Evolutionary conservation across 2,888 invertebrate species (phyloP).

Genomic region (Microctonus aethiopoides): DNA sequence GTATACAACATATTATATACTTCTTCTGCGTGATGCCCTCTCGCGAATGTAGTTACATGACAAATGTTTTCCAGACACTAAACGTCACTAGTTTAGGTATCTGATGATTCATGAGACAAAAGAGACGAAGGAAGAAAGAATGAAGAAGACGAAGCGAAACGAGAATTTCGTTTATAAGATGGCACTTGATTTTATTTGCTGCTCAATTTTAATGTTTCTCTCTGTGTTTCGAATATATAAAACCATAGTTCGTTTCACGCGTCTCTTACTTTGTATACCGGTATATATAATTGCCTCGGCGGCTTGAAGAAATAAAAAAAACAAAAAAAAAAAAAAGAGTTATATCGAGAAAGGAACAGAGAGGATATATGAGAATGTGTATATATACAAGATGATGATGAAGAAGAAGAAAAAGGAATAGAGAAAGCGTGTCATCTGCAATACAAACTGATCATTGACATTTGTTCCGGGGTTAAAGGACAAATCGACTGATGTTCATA

Average conservation of each 20-base stretch:
- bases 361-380: neutral
- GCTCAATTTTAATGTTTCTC: constrained; percentile 61
- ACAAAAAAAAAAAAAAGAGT: neutral
- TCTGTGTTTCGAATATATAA: constrained; percentile 1
- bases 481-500: neutral
- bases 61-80: constrained; percentile 64
- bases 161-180: constrained; percentile 18
- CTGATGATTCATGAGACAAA: constrained; percentile 59
- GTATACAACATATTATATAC: constrained; percentile 7
- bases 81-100: constrained; percentile 63
- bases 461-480: constrained; percentile 31
- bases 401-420: neutral
- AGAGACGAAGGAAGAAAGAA: constrained; percentile 28
- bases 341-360: neutral
- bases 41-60: constrained; percentile 50
- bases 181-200: constrained; percentile 59
- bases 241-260: neutral
- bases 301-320: no score
- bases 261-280: neutral
- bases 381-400: neutral
- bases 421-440: constrained; percentile 15
- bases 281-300: neutral
- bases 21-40: neutral
- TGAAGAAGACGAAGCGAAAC: constrained; percentile 15
- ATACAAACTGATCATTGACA: constrained; percentile 12